Conservation (phyloP, 2,888 invertebrate species). For the Bruchidius siliquastri region DNA sequence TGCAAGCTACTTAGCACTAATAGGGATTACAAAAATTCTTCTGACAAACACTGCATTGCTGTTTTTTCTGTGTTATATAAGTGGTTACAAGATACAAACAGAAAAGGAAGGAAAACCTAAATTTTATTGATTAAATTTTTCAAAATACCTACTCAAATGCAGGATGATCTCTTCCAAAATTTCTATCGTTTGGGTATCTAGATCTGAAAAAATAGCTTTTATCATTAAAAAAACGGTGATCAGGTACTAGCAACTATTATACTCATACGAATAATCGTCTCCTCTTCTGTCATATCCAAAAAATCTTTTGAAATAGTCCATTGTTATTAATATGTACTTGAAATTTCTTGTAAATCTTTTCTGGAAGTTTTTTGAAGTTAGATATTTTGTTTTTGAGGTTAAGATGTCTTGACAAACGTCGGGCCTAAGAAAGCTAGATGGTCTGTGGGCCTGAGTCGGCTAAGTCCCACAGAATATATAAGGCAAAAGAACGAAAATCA, state of each 20-base stretch:
- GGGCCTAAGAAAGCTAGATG: too few species aligned
- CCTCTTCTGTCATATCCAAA: slow-evolving; percentile 1
- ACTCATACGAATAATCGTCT: neutral
- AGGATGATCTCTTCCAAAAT: neutral
- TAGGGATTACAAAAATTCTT: too few species aligned
- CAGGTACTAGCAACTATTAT: neutral
- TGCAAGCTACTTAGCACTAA: too few species aligned
- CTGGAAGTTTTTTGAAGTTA: neutral
- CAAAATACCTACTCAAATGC: neutral
- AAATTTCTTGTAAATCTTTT: neutral
- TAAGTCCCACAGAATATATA: too few species aligned
- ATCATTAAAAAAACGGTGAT: neutral
- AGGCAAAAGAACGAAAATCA: too few species aligned
- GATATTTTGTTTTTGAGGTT: neutral
- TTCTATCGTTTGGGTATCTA: neutral
- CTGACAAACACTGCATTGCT: too few species aligned
- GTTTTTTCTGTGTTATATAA: too few species aligned
- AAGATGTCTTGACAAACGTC: too few species aligned
- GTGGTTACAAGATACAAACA: too few species aligned
- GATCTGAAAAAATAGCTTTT: neutral
- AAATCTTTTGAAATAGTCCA: slow-evolving; percentile 4
- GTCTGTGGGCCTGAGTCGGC: too few species aligned
- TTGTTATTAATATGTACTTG: neutral
- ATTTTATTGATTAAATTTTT: neutral
- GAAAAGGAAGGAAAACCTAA: too few species aligned